Base-by-base conservation (phyloP, 2,888 invertebrate species). In the Folsomia manolachei region DNA sequence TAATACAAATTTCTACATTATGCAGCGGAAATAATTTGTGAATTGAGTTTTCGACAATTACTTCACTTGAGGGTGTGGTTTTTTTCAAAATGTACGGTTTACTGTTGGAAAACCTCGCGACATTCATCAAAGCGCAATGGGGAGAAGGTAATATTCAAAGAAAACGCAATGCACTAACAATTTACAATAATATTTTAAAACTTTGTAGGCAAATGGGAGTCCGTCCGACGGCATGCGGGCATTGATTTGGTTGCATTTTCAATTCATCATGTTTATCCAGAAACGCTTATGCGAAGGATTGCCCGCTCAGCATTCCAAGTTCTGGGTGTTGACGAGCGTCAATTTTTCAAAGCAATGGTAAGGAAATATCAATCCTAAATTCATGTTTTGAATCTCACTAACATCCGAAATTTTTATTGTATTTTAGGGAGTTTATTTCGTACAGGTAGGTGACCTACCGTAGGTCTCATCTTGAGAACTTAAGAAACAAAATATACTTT, bases 311-410 rank as follows among this genome's bases (percentile, higher is more conserved):
- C 94, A 1, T 92, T 93, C 82, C 90, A 92, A 90, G 39, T 94
- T 1, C 86, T 95, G 68, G 91, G 91, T n/a, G 88, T 94, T n/a
- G 88, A 90, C 27, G 93, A 94, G 82, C 89, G 90, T 27, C 93
- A 95, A 80, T 92, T 97, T 83, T 94, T 97, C 89, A 94, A 95
- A 83, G 91, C 91, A 82, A 93, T 97, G 91, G 97, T 97, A 0
- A 92, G 93, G 0, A 92, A 93, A 83, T 97, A 97, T 85, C 90
- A 91, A 11, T 97, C 94, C n/a, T n/a, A n/a, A n/a, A n/a, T n/a
- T n/a, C n/a, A n/a, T n/a, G n/a, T n/a, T n/a, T n/a, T n/a, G n/a
- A n/a, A n/a, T n/a, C n/a, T n/a, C n/a, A n/a, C n/a, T n/a, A n/a
- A n/a, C n/a, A n/a, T n/a, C n/a, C n/a, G n/a, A n/a, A n/a, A n/a